Base-by-base conservation (phyloP, 1,140 invertebrate genomes). In the Hyposmocoma kahamanoa region DNA sequence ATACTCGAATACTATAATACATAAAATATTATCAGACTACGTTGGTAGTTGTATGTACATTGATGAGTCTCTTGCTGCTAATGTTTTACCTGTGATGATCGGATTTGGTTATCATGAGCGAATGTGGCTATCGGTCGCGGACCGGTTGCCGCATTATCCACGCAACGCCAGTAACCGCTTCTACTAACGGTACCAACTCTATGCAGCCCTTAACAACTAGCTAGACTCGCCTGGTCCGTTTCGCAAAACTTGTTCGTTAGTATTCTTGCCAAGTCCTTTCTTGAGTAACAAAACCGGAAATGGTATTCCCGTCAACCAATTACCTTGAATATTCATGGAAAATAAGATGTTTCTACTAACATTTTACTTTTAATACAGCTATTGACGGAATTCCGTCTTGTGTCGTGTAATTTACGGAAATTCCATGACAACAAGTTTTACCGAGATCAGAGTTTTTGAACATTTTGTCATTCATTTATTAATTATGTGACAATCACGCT, bases 91-190 rank as follows among this genome's bases (percentile, higher is more conserved):
- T n/a, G n/a, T n/a, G n/a, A n/a, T 42, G 53, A 62, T 62, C 59
- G 19, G 54, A 55, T 53, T 56, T 58, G 53, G 56, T 60, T 62
- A 65, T 67, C 56, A 56, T 36, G 43, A 51, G 50, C 43, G 30
- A 58, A 56, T 42, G 53, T 48, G 48, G 53, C 41, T 66, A 63
- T 67, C 59, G 46, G 59, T 67, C 49, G 59, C 38, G 48, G 62
- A 74, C 69, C 71, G 71, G 69, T 71, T 64, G 38, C 47, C 53
- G 60, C 50, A 67, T 67, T 77, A 72, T 69, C 67, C 63, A 66
- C 61, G 62, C 62, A 62, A 57, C 68, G 50, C 59, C 62, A 57
- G 62, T 60, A 71, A 55, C 67, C 58, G 59, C 67, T 58, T 62
- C 52, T 42, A 57, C 43, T 77, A 77, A 77, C 73, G 73, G 73